Conservation (phyloP, 2,113 vertebrate species). For the Prolemur simus region DNA sequence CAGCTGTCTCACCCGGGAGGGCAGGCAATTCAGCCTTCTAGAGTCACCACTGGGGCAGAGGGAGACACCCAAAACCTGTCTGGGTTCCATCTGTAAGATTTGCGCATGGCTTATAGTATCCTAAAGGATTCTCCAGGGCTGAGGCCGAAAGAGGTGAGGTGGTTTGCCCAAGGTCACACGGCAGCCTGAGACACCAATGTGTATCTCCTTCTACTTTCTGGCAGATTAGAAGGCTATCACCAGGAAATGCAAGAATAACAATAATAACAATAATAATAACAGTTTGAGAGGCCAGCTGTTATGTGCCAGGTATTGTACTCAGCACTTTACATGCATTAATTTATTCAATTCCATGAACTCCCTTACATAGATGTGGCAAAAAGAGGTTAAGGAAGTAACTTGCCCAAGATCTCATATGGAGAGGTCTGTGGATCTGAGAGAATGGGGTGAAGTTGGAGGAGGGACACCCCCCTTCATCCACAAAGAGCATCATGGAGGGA, state of each 20-base stretch:
- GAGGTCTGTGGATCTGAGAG: neutral
- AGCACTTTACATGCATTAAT: neutral
- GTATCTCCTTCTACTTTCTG: neutral
- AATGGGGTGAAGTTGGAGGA: neutral
- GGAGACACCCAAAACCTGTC: neutral
- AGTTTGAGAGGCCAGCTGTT: neutral
- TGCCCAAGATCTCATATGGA: neutral
- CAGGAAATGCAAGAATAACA: neutral
- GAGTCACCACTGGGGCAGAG: neutral
- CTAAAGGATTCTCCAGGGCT: neutral
- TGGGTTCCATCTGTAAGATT: neutral
- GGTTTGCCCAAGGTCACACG: constrained; percentile 11
- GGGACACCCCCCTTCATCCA: too few relatives aligned
- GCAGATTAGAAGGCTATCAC: neutral
- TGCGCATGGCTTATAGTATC: neutral
- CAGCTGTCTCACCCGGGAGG: neutral
- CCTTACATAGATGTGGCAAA: neutral
- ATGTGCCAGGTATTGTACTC: neutral
- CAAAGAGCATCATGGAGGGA: neutral
- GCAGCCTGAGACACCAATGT: neutral
- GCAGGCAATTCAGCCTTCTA: neutral
- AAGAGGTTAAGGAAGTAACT: neutral
- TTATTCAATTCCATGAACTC: neutral
- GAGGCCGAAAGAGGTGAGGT: neutral
- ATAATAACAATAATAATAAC: neutral